Conservation (phyloP, 2,113 vertebrate species). For the Pelusios castaneus region DNA sequence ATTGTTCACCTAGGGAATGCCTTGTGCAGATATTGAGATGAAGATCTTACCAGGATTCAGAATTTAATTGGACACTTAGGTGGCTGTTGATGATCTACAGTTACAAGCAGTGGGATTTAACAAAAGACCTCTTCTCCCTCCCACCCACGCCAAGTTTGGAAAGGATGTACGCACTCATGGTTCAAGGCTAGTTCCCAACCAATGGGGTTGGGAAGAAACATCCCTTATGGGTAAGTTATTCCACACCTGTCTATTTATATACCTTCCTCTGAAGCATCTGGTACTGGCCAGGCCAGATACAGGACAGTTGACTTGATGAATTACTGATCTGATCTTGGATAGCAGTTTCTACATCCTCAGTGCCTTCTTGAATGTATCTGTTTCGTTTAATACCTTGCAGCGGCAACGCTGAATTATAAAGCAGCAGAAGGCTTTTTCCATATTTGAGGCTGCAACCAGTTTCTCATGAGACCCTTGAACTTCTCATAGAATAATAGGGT, state of each 20-base stretch:
- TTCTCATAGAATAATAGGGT: too few species aligned
- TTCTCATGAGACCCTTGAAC: too few species aligned
- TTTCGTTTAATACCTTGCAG: neutral
- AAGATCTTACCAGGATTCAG: neutral
- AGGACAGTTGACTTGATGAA: neutral
- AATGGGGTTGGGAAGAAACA: neutral
- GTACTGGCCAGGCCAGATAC: neutral
- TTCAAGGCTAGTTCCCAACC: neutral
- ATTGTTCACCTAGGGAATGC: neutral
- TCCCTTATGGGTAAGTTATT: too few species aligned
- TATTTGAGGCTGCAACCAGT: neutral
- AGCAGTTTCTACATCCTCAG: neutral
- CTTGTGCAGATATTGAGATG: neutral
- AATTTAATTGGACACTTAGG: neutral
- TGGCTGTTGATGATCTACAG: neutral
- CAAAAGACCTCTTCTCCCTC: neutral
- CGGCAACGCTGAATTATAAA: conserved; percentile 10
- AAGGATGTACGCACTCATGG: neutral
- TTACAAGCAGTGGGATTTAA: neutral
- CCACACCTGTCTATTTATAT: neutral
- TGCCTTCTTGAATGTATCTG: neutral
- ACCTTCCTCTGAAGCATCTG: neutral
- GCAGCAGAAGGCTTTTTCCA: neutral
- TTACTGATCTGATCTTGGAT: neutral
- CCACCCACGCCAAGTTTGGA: neutral